Evolutionary conservation across 2,888 invertebrate genomes (phyloP), one percentile per base, ranked within the genome.

Genomic region (Macrophya alboannulata): DNA sequence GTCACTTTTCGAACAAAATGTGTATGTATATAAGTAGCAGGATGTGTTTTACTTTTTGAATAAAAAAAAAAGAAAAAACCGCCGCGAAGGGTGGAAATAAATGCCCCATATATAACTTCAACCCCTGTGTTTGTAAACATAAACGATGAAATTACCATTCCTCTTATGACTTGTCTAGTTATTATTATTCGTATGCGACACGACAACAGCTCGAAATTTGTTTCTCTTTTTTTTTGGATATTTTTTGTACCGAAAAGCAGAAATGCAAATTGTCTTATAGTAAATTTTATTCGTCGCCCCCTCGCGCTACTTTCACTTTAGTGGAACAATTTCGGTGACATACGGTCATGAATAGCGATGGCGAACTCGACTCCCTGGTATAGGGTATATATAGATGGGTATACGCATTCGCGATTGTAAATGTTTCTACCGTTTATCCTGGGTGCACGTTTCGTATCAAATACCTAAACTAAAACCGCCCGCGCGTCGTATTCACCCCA

Each of bases 321-420:
- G 45, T 9, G 79, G 55, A 85, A 72, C 71, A 79, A 59, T 85
- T 82, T 71, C 71, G 79, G 71, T 65, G 82, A 82, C 65, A 37
- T 85, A 82, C 81, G 59, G 51, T 85, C 85, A 82, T 82, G 85
- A 79, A 85, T 79, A 85, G 85, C 77, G 79, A 77, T 77, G 85
- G 62, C 31, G 59, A 43, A 17, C n/a, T 84, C 43, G 21, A 31
- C 68, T 12, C 68, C 68, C 1, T 31, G 31, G 31, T 31, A 31
- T n/a, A n/a, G n/a, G n/a, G n/a, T n/a, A n/a, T n/a, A n/a, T 31
- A 31, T 31, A 31, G 31, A 1, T 31, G 31, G 15, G 6, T 1
- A 12, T 31, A 62, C 68, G 37, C 68, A 68, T 68, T 68, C 68
- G 8, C 79, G 48, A 65, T 85, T 65, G 59, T 65, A 43, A 68